phyloP scores from a whole-genome alignment of 1,140 invertebrate species.

The Aphaenogaster floridana region DNA sequence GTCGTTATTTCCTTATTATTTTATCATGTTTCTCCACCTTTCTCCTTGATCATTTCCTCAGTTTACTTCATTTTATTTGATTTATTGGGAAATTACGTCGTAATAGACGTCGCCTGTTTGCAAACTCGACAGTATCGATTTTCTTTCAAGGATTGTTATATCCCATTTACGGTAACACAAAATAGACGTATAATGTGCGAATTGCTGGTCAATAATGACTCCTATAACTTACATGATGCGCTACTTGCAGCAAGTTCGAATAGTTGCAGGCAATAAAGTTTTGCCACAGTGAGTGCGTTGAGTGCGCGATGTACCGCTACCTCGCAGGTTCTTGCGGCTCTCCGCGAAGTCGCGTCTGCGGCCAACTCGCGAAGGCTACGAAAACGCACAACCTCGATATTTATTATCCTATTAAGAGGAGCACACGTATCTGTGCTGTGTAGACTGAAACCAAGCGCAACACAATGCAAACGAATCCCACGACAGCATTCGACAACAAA shows the following conservation, averaged over 20 bases:
- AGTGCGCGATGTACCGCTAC: neutral
- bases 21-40: neutral
- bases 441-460: neutral
- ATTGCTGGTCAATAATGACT: conserved; percentile 4
- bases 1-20: neutral
- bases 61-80: neutral
- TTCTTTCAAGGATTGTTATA: neutral
- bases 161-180: conserved; percentile 11
- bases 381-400: conserved; percentile 46
- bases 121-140: conserved; percentile 8
- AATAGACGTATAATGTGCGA: neutral
- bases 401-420: conserved; percentile 65
- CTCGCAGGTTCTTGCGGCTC: neutral
- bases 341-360: neutral
- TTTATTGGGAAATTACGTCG: neutral
- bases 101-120: neutral
- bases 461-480: neutral
- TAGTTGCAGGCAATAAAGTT: conserved; percentile 39
- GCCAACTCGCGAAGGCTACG: conserved; percentile 49
- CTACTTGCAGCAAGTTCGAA: neutral
- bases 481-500: neutral
- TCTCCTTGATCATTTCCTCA: neutral
- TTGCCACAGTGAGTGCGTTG: neutral
- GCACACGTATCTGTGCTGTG: conserved; percentile 13
- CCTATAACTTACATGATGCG: neutral